Evolutionary conservation across 1,140 invertebrate genomes (phyloP).

Genomic region (Penaeus vannamei): DNA sequence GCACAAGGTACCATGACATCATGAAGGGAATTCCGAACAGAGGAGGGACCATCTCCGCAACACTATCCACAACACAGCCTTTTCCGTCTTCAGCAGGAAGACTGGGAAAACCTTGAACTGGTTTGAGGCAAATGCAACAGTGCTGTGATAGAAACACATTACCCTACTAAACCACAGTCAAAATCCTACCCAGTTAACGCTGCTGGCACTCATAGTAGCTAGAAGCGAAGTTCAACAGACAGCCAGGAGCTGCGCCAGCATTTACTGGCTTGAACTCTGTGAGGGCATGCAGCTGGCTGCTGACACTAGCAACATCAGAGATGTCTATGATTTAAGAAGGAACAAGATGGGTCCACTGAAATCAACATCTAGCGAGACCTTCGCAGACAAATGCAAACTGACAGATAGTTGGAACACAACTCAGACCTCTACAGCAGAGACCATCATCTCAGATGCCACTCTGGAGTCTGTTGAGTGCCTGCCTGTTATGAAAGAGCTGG

Average conservation of each 20-base stretch:
- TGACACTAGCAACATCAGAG: background rate
- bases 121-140: background rate
- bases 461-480: too few species aligned
- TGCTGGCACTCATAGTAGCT: background rate
- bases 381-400: background rate
- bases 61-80: constrained; percentile 5
- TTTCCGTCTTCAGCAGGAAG: background rate
- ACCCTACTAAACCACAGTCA: background rate
- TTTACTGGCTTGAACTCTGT: background rate
- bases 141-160: background rate
- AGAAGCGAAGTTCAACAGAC: constrained; percentile 11
- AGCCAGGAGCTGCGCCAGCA: background rate
- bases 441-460: background rate
- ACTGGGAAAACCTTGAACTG: background rate
- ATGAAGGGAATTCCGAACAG: background rate
- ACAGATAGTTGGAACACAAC: background rate
- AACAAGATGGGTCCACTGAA: background rate
- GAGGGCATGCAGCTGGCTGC: background rate
- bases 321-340: background rate
- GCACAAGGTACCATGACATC: background rate
- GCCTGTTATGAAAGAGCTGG: too few species aligned
- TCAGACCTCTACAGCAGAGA: background rate
- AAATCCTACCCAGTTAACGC: background rate
- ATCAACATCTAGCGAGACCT: background rate
- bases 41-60: background rate